Evolutionary conservation across 2,888 invertebrate species (phyloP).

Genomic region (Leptogaster cylindrica): DNA sequence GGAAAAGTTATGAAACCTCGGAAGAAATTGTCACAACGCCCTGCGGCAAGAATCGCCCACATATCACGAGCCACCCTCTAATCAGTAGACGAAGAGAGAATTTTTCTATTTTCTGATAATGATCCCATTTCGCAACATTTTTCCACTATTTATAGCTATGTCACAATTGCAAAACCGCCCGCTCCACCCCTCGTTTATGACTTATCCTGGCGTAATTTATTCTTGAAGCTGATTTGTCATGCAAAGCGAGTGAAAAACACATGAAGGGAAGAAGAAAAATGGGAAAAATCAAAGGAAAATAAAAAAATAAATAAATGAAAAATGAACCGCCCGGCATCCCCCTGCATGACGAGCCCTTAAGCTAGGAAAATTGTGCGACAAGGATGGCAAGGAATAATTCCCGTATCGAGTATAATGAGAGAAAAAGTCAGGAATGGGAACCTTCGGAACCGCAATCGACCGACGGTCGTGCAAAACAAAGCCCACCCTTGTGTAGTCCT

Average conservation of each 20-base stretch:
- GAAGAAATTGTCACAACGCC: conserved; percentile 9
- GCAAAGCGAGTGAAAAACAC: conserved; percentile 24
- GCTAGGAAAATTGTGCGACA: conserved; percentile 4
- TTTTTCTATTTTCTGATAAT: conserved; percentile 46
- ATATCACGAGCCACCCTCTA: conserved; percentile 20
- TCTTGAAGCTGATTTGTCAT: conserved; percentile 44
- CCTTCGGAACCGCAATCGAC: background rate
- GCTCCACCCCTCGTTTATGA: conserved; percentile 28
- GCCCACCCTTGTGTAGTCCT: background rate
- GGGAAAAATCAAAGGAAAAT: conserved; percentile 8
- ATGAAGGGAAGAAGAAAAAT: background rate
- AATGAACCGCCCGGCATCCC: conserved; percentile 35
- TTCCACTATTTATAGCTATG: conserved; percentile 7
- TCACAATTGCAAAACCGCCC: background rate
- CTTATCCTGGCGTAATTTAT: conserved; percentile 46
- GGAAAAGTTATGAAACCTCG: conserved; percentile 2
- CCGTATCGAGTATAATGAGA: background rate
- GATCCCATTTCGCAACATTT: conserved; percentile 43
- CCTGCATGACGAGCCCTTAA: background rate
- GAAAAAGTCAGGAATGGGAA: conserved; percentile 12
- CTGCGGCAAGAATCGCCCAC: conserved; percentile 23
- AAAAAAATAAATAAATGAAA: conserved; percentile 13
- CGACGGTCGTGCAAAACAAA: conserved; percentile 4
- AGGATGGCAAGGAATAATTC: conserved; percentile 26
- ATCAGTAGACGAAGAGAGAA: conserved; percentile 39